Conservation (phyloP, 92 coral and sea anemone species). For the Pocillopora grandis region DNA sequence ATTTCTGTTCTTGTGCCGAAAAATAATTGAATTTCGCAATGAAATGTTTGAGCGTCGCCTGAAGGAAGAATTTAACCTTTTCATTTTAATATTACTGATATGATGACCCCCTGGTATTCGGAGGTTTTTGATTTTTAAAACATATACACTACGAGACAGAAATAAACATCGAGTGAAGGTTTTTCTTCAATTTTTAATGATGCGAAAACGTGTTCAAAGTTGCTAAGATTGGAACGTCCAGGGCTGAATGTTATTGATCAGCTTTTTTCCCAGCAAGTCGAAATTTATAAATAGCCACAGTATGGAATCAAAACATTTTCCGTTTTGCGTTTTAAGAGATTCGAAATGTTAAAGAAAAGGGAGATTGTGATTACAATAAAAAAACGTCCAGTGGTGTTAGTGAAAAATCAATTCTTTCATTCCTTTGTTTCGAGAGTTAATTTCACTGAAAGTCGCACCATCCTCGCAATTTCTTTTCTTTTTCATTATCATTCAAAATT, state of each 20-base stretch:
- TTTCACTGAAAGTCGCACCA: background rate
- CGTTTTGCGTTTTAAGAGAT: background rate
- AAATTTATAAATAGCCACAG: conserved; percentile 6
- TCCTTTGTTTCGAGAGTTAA: background rate
- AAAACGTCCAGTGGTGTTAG: background rate
- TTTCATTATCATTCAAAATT: no score
- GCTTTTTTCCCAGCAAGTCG: background rate
- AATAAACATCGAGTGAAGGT: background rate
- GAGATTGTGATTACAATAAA: background rate
- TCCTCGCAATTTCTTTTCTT: background rate
- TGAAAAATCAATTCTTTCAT: background rate
- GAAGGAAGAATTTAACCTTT: background rate
- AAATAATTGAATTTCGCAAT: conserved; percentile 13
- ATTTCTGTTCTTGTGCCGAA: conserved; percentile 10
- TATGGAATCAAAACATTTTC: background rate
- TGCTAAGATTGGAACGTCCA: conserved; percentile 12
- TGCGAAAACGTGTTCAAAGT: conserved; percentile 11
- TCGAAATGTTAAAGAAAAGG: background rate
- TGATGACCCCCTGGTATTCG: background rate
- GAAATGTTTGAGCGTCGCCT: conserved; percentile 6
- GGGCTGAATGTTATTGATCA: background rate
- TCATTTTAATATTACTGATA: background rate
- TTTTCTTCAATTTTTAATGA: conserved; percentile 33
- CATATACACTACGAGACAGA: background rate
- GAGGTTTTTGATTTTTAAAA: conserved; percentile 15